These are phyloP conservation scores for Protaetia brevitarsis DNA, from an alignment of 1,140 invertebrate species.

Conservation along the genomic window DNA sequence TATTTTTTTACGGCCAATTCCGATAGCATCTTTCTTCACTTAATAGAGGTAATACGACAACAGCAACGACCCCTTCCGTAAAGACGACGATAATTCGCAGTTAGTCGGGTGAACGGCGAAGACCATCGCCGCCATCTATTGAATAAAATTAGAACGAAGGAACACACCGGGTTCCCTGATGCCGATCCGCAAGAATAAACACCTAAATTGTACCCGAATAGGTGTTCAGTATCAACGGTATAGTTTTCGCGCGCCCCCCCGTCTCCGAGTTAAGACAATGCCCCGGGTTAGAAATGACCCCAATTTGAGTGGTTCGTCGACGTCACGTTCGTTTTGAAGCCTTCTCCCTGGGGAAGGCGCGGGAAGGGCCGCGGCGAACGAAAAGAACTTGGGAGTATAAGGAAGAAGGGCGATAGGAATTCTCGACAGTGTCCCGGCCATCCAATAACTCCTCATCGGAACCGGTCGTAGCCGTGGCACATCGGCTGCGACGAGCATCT, in stretches of 20 bases:
- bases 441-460: slow-evolving; percentile 33
- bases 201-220: slow-evolving; percentile 23
- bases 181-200: slow-evolving; percentile 5
- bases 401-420: slow-evolving; percentile 27
- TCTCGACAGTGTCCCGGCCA: slow-evolving; percentile 29
- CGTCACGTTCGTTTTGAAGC: slow-evolving; percentile 30
- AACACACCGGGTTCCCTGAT: neutral
- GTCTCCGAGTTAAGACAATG: slow-evolving; percentile 22
- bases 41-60: too few relatives aligned
- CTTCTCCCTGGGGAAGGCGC: slow-evolving; percentile 17
- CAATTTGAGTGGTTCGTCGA: slow-evolving; percentile 24
- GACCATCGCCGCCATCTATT: neutral
- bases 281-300: slow-evolving; percentile 28
- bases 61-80: too few relatives aligned
- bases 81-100: neutral
- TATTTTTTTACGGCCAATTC: too few relatives aligned
- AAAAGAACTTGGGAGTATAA: neutral
- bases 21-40: too few relatives aligned
- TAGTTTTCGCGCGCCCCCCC: slow-evolving; percentile 22
- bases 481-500: slow-evolving; percentile 32
- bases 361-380: neutral
- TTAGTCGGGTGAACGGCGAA: neutral
- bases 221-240: slow-evolving; percentile 25
- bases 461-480: slow-evolving; percentile 23
- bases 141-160: slow-evolving; percentile 10